Percentiles rank a stretch among this genome's conserved stretches.
Evolutionary conservation across 2,113 vertebrate species (phyloP).

Genomic region (Chunga burmeisteri): DNA sequence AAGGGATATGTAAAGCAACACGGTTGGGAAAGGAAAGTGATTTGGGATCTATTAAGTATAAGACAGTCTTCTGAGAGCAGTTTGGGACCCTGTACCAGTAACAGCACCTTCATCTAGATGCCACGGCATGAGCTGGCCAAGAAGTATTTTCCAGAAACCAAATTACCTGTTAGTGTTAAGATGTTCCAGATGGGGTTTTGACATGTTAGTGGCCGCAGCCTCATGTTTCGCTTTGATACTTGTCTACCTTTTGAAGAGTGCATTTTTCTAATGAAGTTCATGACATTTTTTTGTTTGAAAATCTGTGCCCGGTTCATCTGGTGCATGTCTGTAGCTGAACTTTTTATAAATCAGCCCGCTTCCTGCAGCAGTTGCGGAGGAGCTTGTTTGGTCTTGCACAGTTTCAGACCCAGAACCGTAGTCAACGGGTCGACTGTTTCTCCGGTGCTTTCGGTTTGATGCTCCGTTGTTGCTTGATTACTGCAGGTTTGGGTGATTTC

Average conservation of each 20-base stretch:
- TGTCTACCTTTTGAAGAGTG: not conserved
- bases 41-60: not conserved
- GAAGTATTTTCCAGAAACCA: not conserved
- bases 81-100: not conserved
- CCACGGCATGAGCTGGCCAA: not conserved
- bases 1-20: not conserved
- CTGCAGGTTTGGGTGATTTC: not conserved
- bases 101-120: not conserved
- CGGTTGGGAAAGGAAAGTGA: not conserved
- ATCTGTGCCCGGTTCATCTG: not conserved
- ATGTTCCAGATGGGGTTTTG: not conserved
- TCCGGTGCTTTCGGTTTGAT: not conserved
- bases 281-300: not conserved
- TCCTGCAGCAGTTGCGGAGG: not conserved
- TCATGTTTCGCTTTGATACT: accelerated
- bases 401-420: not conserved
- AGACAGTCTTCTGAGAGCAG: not conserved
- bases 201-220: accelerated
- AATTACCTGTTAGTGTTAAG: accelerated
- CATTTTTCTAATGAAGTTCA: accelerated
- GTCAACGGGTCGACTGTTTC: accelerated
- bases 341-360: not conserved
- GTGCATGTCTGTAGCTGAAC: not conserved
- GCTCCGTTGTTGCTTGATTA: not conserved
- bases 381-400: not conserved